These are phyloP conservation scores for Engystomops pustulosus DNA, from an alignment of 2,113 vertebrate species.

Conservation along the genomic window DNA sequence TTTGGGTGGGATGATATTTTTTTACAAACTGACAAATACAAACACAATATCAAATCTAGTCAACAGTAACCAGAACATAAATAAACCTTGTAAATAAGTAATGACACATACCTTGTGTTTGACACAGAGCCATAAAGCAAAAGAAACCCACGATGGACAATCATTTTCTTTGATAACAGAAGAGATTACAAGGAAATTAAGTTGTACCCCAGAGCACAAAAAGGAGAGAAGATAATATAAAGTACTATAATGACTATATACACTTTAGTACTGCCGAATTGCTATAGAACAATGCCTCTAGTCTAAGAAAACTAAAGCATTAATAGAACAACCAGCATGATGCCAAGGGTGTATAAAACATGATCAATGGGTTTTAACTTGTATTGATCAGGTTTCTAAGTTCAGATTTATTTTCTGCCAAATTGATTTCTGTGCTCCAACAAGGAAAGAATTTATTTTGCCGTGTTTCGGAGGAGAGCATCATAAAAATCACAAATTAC, in stretches of 20 bases:
- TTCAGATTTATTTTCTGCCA: conserved; percentile 58
- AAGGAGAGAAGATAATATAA: not conserved
- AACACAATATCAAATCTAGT: not conserved
- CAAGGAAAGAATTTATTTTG: conserved; percentile 52
- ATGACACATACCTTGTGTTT: not conserved
- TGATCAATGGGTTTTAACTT: conserved; percentile 56
- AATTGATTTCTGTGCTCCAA: conserved; percentile 48
- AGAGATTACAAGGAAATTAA: conserved; percentile 14
- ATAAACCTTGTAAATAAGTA: conserved; percentile 22
- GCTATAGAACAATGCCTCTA: conserved; percentile 28
- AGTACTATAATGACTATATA: conserved; percentile 15
- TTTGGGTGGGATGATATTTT: too few species aligned
- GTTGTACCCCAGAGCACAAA: not conserved
- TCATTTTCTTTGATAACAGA: conserved; percentile 7
- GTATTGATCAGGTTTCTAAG: conserved; percentile 58
- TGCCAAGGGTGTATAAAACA: conserved; percentile 51
- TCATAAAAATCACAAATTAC: conserved; percentile 46
- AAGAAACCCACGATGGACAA: not conserved
- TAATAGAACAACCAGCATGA: conserved; percentile 45
- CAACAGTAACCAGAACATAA: not conserved
- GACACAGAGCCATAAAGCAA: not conserved
- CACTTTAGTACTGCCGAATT: conserved; percentile 7
- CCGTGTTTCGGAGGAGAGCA: not conserved
- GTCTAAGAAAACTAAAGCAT: conserved; percentile 32
- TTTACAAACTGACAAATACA: too few species aligned